Conservation (phyloP, 2,797 vertebrate species). For the Astyanax mexicanus region DNA sequence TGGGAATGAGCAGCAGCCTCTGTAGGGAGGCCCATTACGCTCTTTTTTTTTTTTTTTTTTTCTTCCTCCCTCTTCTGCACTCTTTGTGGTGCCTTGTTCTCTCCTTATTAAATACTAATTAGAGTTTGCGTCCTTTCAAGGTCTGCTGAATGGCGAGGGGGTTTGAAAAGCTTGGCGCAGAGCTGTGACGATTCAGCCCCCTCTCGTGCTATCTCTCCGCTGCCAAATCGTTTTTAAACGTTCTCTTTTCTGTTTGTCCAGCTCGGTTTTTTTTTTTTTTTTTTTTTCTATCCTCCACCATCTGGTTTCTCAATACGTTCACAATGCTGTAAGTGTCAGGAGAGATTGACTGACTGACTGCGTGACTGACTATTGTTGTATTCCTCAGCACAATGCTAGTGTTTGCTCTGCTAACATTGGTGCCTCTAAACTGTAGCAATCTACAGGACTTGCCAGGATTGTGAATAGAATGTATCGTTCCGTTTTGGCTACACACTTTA, state of each 20-base stretch:
- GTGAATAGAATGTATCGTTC: not conserved
- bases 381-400: not conserved
- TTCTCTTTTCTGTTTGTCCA: not conserved
- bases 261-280: not conserved
- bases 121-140: slow-evolving; percentile 19
- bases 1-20: slow-evolving; percentile 18
- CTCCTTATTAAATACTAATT: slow-evolving; percentile 35
- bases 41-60: too few relatives aligned
- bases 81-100: slow-evolving; percentile 14
- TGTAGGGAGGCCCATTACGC: slow-evolving; percentile 31
- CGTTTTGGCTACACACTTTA: too few relatives aligned
- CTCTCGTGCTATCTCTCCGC: not conserved
- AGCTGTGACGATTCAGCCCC: not conserved
- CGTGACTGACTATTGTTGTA: not conserved
- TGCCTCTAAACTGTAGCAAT: not conserved
- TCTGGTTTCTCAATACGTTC: not conserved
- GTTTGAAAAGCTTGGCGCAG: not conserved
- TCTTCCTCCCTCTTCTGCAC: slow-evolving; percentile 19
- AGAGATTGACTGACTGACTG: not conserved
- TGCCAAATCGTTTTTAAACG: slow-evolving; percentile 7
- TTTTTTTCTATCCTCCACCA: not conserved
- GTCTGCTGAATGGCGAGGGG: not conserved
- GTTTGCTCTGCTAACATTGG: not conserved
- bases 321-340: not conserved
- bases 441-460: not conserved